Percentiles rank a stretch among this genome's conserved stretches.
phyloP scores from a whole-genome alignment of 2,888 invertebrate genomes.

The Gastracanthus pulcherrimus region DNA sequence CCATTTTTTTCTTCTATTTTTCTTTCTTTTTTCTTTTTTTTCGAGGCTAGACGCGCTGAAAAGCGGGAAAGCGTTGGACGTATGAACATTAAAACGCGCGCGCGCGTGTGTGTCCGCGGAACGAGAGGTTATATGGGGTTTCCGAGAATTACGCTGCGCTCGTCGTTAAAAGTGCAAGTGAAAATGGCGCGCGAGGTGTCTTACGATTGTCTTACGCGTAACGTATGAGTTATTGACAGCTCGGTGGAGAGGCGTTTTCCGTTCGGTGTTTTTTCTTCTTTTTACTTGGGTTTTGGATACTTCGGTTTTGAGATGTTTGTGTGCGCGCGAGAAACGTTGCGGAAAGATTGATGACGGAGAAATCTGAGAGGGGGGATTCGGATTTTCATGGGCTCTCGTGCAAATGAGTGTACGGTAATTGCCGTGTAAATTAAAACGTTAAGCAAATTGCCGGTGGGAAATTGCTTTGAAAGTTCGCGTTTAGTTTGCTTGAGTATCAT shows the following conservation, averaged over 20 bases:
- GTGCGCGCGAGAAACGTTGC: background rate
- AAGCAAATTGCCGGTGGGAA: background rate
- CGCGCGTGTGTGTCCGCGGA: background rate
- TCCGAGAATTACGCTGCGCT: background rate
- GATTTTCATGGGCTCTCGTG: background rate
- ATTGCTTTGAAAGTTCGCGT: conserved; percentile 4
- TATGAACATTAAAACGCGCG: background rate
- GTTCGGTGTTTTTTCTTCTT: background rate
- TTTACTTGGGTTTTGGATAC: too few relatives aligned
- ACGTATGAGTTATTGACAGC: background rate
- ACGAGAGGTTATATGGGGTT: background rate
- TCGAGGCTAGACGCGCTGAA: background rate
- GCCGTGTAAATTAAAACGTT: background rate
- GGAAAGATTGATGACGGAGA: background rate
- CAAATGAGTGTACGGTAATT: background rate
- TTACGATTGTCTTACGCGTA: background rate
- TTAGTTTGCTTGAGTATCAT: background rate
- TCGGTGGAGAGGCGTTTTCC: background rate
- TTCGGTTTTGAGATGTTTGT: too few relatives aligned
- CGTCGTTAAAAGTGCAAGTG: background rate
- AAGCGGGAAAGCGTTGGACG: conserved; percentile 18
- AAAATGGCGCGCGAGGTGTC: conserved; percentile 8
- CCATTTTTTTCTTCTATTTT: background rate
- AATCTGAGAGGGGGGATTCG: background rate
- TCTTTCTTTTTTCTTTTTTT: background rate